These are phyloP conservation scores for Opisthograptis luteolata DNA, from an alignment of 2,888 invertebrate species.

Conservation along the genomic window DNA sequence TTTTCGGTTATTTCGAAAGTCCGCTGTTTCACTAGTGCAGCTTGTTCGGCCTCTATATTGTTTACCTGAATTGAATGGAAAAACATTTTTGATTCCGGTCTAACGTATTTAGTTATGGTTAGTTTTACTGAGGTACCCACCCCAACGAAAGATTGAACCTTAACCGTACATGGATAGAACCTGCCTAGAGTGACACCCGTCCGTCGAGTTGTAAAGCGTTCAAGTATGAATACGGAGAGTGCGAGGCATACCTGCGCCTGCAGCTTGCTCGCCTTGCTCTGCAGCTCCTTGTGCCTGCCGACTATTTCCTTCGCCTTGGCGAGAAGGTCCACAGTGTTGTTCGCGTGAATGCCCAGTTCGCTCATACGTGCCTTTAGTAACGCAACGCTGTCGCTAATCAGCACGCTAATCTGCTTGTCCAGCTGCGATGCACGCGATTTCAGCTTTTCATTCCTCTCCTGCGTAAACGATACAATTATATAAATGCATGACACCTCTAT, in stretches of 20 bases:
- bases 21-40: conserved; percentile 87
- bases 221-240: conserved; percentile 1
- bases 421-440: conserved; percentile 94
- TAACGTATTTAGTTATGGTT: not conserved
- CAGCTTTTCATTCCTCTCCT: conserved; percentile 92
- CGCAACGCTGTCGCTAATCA: conserved; percentile 96
- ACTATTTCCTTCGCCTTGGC: conserved; percentile 97
- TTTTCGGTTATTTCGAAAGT: conserved; percentile 91
- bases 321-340: conserved; percentile 92
- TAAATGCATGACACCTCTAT: not conserved
- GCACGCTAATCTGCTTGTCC: conserved; percentile 95
- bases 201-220: not conserved
- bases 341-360: conserved; percentile 95
- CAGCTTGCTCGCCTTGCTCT: conserved; percentile 93
- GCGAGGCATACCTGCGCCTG: conserved; percentile 88
- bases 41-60: conserved; percentile 90
- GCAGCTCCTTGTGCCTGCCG: conserved; percentile 95
- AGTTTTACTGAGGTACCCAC: conserved; percentile 2
- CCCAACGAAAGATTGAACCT: not conserved
- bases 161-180: not conserved
- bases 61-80: conserved; percentile 71
- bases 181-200: not conserved
- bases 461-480: conserved; percentile 29
- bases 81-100: conserved; percentile 26
- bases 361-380: conserved; percentile 94